Conservation (phyloP, 2,888 invertebrate species). For the Drosophila atroscutellata region DNA sequence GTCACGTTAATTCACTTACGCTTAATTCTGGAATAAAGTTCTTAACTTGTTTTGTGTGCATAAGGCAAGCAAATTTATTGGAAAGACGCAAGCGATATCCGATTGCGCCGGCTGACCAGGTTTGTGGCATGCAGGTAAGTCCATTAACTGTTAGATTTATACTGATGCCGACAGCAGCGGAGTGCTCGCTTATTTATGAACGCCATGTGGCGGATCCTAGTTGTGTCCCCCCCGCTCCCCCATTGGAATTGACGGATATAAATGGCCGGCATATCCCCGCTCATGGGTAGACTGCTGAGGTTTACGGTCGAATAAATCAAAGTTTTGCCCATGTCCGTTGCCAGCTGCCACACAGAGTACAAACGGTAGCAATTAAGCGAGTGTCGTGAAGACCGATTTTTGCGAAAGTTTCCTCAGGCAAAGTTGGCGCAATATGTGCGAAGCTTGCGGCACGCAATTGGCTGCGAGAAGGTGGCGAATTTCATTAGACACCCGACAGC, state of each 20-base stretch:
- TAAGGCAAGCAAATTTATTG: slow-evolving; percentile 73
- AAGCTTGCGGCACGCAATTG: slow-evolving; percentile 25
- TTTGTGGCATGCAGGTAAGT: slow-evolving; percentile 47
- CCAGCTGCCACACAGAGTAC: slow-evolving; percentile 41
- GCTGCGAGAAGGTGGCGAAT: slow-evolving; percentile 51
- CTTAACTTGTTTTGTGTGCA: slow-evolving; percentile 77
- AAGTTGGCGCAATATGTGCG: slow-evolving; percentile 46
- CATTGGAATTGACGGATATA: not conserved
- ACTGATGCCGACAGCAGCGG: slow-evolving; percentile 40
- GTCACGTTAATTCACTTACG: slow-evolving; percentile 81
- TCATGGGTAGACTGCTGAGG: slow-evolving; percentile 35
- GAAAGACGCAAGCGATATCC: slow-evolving; percentile 11
- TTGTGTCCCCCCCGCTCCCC: not conserved
- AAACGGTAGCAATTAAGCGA: slow-evolving; percentile 63
- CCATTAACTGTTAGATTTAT: slow-evolving; percentile 77
- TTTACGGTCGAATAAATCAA: slow-evolving; percentile 60
- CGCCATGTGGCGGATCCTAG: slow-evolving; percentile 13
- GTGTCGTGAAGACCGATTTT: slow-evolving; percentile 26
- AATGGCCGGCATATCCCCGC: not conserved
- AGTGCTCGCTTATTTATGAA: slow-evolving; percentile 51
- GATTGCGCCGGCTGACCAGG: slow-evolving; percentile 1
- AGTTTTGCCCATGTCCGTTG: slow-evolving; percentile 34
- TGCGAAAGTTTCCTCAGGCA: slow-evolving; percentile 42
- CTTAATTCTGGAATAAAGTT: slow-evolving; percentile 80
- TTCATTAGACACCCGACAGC: slow-evolving; percentile 60